Conservation (phyloP, 2,888 invertebrate species). For the Glaucopsyche alexis region DNA sequence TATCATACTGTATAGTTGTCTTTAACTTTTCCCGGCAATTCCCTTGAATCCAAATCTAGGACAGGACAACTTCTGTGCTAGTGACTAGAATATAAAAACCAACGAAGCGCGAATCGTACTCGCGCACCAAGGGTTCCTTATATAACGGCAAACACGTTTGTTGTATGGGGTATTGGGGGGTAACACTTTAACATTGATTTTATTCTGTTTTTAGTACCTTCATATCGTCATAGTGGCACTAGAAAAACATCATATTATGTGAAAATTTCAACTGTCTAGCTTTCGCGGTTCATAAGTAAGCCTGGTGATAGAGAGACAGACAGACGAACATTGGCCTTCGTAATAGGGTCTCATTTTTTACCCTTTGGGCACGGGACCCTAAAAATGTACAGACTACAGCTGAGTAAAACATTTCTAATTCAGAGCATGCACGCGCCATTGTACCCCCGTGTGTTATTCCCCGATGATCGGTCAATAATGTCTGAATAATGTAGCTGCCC, state of each 20-base stretch:
- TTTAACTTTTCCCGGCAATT: too few relatives aligned
- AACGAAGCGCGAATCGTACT: not conserved
- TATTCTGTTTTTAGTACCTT: not conserved
- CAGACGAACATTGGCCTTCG: not conserved
- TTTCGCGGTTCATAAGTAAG: too few relatives aligned
- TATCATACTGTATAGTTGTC: too few relatives aligned
- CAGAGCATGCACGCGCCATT: not conserved
- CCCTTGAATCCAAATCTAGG: not conserved
- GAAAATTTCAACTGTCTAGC: too few relatives aligned
- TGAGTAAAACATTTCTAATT: not conserved
- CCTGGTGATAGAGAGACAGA: not conserved
- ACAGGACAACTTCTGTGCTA: not conserved
- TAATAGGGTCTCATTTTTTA: not conserved
- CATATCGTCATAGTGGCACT: too few relatives aligned
- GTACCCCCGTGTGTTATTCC: conserved; percentile 13
- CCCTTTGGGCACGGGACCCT: not conserved
- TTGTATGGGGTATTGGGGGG: too few relatives aligned
- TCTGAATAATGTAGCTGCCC: conserved; percentile 43
- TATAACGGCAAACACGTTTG: not conserved
- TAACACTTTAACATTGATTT: not conserved
- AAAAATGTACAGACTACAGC: not conserved
- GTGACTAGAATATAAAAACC: not conserved
- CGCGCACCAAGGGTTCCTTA: not conserved
- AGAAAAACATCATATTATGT: too few relatives aligned
- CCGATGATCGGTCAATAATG: conserved; percentile 40